Evolutionary conservation across 2,797 vertebrate genomes (phyloP).

Genomic region (Micromesistius poutassou): DNA sequence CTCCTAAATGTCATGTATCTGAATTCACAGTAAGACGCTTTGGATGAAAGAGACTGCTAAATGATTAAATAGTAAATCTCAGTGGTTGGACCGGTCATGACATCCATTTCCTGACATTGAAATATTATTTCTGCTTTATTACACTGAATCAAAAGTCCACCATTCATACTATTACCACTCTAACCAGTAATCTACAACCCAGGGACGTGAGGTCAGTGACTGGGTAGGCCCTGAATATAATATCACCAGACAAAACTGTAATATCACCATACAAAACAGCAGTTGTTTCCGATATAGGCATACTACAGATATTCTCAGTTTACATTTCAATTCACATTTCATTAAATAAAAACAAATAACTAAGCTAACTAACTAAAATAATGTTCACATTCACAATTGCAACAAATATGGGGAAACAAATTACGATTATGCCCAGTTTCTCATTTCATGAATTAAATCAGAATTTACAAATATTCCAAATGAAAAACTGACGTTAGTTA

Average conservation of each 20-base stretch:
- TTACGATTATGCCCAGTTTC: too few relatives aligned
- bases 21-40: neutral
- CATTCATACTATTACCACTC: slow-evolving; percentile 22
- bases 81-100: slow-evolving; percentile 16
- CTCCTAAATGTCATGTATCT: neutral
- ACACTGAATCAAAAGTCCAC: slow-evolving; percentile 25
- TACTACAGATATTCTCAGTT: too few relatives aligned
- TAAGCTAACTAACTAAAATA: too few relatives aligned
- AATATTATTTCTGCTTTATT: slow-evolving; percentile 15
- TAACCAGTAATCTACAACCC: neutral
- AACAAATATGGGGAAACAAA: too few relatives aligned
- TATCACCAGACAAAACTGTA: too few relatives aligned
- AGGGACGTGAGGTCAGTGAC: neutral
- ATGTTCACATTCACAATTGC: too few relatives aligned
- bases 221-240: neutral
- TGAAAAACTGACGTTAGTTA: too few relatives aligned
- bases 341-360: too few relatives aligned
- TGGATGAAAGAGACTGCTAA: neutral
- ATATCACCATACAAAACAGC: too few relatives aligned
- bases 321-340: too few relatives aligned
- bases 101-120: slow-evolving; percentile 22
- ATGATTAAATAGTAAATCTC: neutral
- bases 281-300: too few relatives aligned
- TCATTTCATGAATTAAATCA: neutral
- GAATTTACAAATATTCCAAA: neutral